Evolutionary conservation across 92 coral and sea anemone species (phyloP).

Genomic region (Heliopora coerulea): DNA sequence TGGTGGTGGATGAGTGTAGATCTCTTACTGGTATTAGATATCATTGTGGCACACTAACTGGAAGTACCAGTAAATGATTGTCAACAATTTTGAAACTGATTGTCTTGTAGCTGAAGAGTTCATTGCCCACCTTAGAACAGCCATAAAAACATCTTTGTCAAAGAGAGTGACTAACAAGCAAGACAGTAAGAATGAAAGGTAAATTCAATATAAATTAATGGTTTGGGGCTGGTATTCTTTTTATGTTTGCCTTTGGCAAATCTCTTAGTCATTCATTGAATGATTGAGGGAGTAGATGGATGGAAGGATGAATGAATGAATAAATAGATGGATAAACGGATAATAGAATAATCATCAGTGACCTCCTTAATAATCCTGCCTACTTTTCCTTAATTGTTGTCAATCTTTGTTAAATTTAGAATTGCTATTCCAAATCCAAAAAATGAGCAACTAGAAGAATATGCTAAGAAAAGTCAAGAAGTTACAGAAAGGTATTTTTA

Average conservation of each 20-base stretch:
- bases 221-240: too few species aligned
- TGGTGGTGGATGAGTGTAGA: too few species aligned
- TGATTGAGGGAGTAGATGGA: too few species aligned
- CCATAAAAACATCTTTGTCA: background rate
- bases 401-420: background rate
- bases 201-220: background rate
- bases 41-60: too few species aligned
- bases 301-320: too few species aligned
- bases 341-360: too few species aligned
- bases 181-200: conserved; percentile 1
- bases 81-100: background rate
- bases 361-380: too few species aligned
- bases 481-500: conserved; percentile 53
- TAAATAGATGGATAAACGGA: too few species aligned
- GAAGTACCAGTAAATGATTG: background rate
- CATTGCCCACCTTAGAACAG: conserved; percentile 5
- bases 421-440: conserved; percentile 54
- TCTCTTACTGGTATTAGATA: too few species aligned
- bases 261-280: too few species aligned
- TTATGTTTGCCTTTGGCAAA: too few species aligned
- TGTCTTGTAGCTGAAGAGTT: conserved; percentile 3
- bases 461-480: conserved; percentile 49
- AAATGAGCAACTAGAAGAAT: conserved; percentile 54
- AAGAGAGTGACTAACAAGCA: background rate
- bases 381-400: too few species aligned